Evolutionary conservation across 2,888 invertebrate species (phyloP).

Genomic region (Argyresthia goedartella): DNA sequence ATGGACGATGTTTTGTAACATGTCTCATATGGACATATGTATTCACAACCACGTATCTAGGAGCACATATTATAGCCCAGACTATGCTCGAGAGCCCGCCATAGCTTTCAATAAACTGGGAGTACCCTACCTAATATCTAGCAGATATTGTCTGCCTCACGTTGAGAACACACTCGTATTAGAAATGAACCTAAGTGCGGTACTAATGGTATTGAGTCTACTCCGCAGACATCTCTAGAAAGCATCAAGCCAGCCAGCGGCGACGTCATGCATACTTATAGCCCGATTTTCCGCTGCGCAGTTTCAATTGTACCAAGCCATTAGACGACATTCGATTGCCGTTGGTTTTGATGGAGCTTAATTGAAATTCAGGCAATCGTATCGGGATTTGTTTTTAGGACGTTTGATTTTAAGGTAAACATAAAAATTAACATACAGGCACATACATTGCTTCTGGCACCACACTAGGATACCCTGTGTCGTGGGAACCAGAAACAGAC

Average conservation of each 20-base stretch:
- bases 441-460: too few relatives aligned
- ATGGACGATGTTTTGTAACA: too few relatives aligned
- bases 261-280: conserved; percentile 65
- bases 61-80: too few relatives aligned
- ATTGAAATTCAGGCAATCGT: conserved; percentile 20
- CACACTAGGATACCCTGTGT: too few relatives aligned
- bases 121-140: too few relatives aligned
- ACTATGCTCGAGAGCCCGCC: too few relatives aligned
- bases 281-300: conserved; percentile 54
- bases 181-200: conserved; percentile 18
- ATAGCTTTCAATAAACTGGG: too few relatives aligned
- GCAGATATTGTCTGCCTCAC: conserved; percentile 3
- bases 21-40: too few relatives aligned
- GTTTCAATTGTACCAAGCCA: conserved; percentile 58
- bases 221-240: conserved; percentile 43
- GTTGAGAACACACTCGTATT: conserved; percentile 20
- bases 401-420: too few relatives aligned
- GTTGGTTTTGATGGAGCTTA: conserved; percentile 30
- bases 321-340: conserved; percentile 49
- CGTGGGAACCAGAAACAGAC: too few relatives aligned
- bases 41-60: too few relatives aligned
- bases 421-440: too few relatives aligned
- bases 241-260: conserved; percentile 36
- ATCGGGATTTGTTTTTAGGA: conserved; percentile 8
- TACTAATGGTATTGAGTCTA: conserved; percentile 34